Conservation (phyloP, 2,797 vertebrate genomes). For the Ctenochaetus hawaiiensis region DNA sequence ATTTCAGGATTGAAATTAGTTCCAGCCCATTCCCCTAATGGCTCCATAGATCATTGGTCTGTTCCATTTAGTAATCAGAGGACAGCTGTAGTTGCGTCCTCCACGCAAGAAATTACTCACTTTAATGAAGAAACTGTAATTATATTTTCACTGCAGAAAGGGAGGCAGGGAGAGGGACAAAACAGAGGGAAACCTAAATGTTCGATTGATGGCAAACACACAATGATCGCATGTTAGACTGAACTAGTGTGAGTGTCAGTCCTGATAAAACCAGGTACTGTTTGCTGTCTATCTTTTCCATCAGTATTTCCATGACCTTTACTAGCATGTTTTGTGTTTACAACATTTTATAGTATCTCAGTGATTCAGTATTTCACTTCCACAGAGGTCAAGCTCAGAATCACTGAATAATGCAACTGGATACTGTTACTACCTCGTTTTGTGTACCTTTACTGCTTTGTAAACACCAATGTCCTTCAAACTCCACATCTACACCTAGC, state of each 20-base stretch:
- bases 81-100: slow-evolving; percentile 80
- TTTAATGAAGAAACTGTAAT: slow-evolving; percentile 84
- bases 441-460: too few species aligned
- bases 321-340: too few species aligned
- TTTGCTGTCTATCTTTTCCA: not conserved
- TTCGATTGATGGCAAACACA: slow-evolving; percentile 47
- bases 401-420: too few species aligned
- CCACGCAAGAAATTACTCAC: slow-evolving; percentile 79
- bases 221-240: slow-evolving; percentile 24
- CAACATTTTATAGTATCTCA: too few species aligned
- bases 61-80: slow-evolving; percentile 87
- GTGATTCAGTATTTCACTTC: too few species aligned
- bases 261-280: not conserved
- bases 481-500: too few species aligned
- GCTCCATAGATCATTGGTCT: slow-evolving; percentile 85
- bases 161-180: not conserved
- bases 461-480: too few species aligned
- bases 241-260: slow-evolving; percentile 9
- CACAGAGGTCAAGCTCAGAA: too few species aligned
- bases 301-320: not conserved
- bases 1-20: slow-evolving; percentile 84
- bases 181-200: slow-evolving; percentile 31
- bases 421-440: too few species aligned
- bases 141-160: slow-evolving; percentile 75
- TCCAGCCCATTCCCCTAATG: slow-evolving; percentile 84